These are phyloP conservation scores for Atractosteus spatula DNA, from an alignment of 2,113 vertebrate species.

Conservation along the genomic window DNA sequence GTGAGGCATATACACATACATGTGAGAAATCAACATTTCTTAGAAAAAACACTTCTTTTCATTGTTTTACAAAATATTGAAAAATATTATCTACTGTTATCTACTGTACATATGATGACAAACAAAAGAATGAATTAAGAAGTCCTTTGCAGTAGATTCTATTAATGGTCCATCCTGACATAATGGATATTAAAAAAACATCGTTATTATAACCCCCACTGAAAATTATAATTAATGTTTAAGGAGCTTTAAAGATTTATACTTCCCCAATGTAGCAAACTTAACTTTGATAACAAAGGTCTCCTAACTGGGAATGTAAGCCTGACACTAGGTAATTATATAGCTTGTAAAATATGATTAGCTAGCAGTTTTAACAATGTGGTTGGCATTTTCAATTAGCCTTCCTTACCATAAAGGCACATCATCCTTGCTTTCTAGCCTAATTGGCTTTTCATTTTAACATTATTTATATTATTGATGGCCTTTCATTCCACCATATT, in stretches of 20 bases:
- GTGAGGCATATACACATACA: no score
- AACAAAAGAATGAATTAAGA: no score
- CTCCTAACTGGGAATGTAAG: conserved; percentile 37
- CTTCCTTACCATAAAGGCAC: conserved; percentile 52
- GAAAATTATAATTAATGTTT: conserved; percentile 50
- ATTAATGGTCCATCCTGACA: conserved; percentile 27
- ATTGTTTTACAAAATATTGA: no score
- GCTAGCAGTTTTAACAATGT: conserved; percentile 38
- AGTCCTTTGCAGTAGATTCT: not conserved
- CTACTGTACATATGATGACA: no score
- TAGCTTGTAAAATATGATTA: conserved; percentile 50
- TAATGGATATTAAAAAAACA: conserved; percentile 39
- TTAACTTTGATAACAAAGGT: conserved; percentile 55
- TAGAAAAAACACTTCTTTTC: no score
- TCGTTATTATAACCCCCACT: conserved; percentile 39
- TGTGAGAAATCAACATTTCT: no score
- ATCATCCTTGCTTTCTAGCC: conserved; percentile 50
- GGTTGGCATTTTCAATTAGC: conserved; percentile 52
- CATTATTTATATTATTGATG: conserved; percentile 61
- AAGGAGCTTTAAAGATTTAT: conserved; percentile 50
- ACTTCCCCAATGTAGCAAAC: conserved; percentile 38
- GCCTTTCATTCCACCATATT: conserved; percentile 39
- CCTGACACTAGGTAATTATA: conserved; percentile 57
- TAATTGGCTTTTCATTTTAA: conserved; percentile 72
- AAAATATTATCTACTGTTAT: no score